phyloP scores from a whole-genome alignment of 1,140 invertebrate genomes.

The Rhagoletis pomonella region DNA sequence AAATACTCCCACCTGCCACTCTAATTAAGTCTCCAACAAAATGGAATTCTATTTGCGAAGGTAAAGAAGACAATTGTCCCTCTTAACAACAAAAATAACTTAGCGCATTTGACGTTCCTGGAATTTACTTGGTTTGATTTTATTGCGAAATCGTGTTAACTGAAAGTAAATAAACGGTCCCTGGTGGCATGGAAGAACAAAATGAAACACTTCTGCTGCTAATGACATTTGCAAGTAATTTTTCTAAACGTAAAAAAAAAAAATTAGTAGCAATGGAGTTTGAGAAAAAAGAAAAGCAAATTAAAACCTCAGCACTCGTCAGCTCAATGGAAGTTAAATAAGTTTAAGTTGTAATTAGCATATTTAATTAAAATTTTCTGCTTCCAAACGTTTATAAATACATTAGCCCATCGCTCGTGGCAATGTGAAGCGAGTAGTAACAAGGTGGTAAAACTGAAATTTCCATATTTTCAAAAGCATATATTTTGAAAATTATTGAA shows the following conservation, averaged over 20 bases:
- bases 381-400: not conserved
- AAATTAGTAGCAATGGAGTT: not conserved
- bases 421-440: not conserved
- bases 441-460: too few relatives aligned
- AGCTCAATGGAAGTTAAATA: not conserved
- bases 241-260: conserved; percentile 1
- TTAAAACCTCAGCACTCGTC: not conserved
- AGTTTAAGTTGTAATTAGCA: conserved; percentile 25
- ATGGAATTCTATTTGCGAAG: not conserved
- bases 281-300: not conserved
- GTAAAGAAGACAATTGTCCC: not conserved
- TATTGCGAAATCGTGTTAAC: conserved; percentile 7
- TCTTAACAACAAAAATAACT: not conserved
- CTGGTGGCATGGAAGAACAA: not conserved
- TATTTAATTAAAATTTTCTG: conserved; percentile 11
- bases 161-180: not conserved
- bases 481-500: too few relatives aligned
- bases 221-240: conserved; percentile 31
- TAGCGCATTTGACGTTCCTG: not conserved
- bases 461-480: too few relatives aligned
- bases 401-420: not conserved
- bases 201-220: conserved; percentile 4
- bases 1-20: not conserved
- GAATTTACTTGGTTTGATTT: conserved; percentile 9
- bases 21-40: not conserved